Evolutionary conservation across 2,797 vertebrate species (phyloP), one percentile per base, ranked within the genome.

Genomic region (Sebastiscus tertius): DNA sequence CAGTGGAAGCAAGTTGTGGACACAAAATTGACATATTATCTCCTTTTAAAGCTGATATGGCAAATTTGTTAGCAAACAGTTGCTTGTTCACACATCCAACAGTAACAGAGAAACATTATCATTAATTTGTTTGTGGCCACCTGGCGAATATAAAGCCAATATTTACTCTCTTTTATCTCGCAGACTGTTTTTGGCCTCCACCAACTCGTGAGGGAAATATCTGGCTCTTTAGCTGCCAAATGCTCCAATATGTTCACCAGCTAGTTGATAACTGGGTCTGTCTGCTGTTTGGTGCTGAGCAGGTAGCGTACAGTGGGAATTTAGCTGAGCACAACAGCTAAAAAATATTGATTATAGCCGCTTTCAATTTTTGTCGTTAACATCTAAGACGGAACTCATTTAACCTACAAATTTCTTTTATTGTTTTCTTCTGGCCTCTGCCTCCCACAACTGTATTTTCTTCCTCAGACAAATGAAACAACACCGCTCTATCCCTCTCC

Each of bases 341-440:
- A 8, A 34, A 34, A 42, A 31, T 29, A 54, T 39, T 2, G 4
- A 71, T 69, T 56, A 26, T 3, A 71, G 39, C 31, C 2, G 1
- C 34, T 63, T 59, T 13, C 1, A 60, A 22, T 49, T 62, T 0
- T 75, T 54, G 22, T 39, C 9, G 1, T 66, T 33, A 60, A 42
- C 4, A 49, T 36, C 11, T 59, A 11, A 36, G 12, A 29, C 6
- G 0, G 20, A 52, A 66, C 14, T 24, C 1, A 16, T 65, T 64
- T 10, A 52, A 11, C 16, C 4, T 20, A 56, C 39, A 2, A 31
- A 77, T 73, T 7, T 61, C 2, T 79, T 66, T 31, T 65, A 26
- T 76, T 69, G 74, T 66, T 66, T 68, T 33, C 58, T 63, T 46
- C 42, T 63, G 26, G 33, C 7, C 42, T 54, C 26, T 69, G n/a